These are phyloP conservation scores for Pagrus major DNA, from an alignment of 2,113 vertebrate species.

Conservation along the genomic window DNA sequence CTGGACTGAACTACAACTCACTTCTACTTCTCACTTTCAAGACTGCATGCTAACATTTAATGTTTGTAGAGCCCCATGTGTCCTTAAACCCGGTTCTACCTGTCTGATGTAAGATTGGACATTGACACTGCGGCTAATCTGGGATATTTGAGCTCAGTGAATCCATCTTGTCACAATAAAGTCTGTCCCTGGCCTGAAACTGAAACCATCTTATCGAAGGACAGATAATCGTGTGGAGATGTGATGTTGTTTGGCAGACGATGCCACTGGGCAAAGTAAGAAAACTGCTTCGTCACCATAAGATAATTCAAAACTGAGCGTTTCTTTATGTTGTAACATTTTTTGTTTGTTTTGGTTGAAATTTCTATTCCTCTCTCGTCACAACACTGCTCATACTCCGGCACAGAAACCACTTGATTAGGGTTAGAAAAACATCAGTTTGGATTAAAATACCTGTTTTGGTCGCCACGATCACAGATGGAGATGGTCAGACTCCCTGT, in stretches of 20 bases:
- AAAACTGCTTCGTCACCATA: too few relatives aligned
- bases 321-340: too few relatives aligned
- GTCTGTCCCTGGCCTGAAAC: not conserved
- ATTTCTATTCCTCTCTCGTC: too few relatives aligned
- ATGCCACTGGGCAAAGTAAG: too few relatives aligned
- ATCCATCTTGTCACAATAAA: not conserved
- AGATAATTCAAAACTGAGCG: too few relatives aligned
- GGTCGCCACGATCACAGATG: too few relatives aligned
- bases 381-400: too few relatives aligned
- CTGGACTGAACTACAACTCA: conserved; percentile 5
- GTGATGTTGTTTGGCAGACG: not conserved
- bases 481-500: too few relatives aligned
- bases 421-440: too few relatives aligned
- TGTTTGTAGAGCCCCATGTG: not conserved
- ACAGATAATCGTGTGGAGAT: not conserved
- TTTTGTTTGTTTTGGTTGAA: too few relatives aligned
- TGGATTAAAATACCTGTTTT: too few relatives aligned
- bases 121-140: not conserved
- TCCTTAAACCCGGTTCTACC: not conserved
- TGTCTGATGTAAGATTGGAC: not conserved
- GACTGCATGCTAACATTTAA: not conserved
- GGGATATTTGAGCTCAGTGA: not conserved
- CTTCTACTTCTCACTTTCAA: not conserved
- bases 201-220: not conserved
- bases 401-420: too few relatives aligned